Conservation (phyloP, 2,797 vertebrate genomes). For the Ateles fusciceps region DNA sequence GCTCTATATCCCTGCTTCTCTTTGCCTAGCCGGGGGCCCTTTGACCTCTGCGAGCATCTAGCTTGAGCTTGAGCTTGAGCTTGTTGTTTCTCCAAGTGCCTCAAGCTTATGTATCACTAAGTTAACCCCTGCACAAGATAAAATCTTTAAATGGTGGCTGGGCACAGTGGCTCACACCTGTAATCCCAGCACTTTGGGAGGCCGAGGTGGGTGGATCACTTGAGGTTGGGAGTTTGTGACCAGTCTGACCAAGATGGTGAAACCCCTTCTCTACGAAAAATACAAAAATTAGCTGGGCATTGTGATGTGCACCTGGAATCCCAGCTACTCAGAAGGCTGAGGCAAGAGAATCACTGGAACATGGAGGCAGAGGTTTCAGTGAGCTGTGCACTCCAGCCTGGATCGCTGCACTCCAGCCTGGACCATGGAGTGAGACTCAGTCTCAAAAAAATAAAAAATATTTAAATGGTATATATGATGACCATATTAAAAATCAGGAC, state of each 20-base stretch:
- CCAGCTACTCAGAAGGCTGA: not conserved
- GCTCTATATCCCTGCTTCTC: not conserved
- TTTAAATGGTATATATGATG: not conserved
- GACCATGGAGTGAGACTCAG: too few species aligned
- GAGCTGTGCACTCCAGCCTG: too few species aligned
- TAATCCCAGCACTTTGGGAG: not conserved
- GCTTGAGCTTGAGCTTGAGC: not conserved
- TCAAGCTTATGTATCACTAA: not conserved
- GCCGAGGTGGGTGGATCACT: not conserved
- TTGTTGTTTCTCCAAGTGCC: not conserved
- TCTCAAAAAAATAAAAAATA: not conserved
- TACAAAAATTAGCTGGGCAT: not conserved
- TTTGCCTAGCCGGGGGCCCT: not conserved
- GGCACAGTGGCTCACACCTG: not conserved
- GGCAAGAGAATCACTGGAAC: not conserved
- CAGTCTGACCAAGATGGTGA: not conserved
- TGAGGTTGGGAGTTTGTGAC: not conserved
- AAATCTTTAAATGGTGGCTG: not conserved
- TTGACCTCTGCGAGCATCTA: not conserved
- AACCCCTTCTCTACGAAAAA: not conserved
- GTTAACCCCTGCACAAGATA: not conserved
- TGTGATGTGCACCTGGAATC: not conserved
- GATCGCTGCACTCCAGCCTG: too few species aligned
- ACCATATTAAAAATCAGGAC: not conserved
- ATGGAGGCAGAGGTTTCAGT: not conserved